Evolutionary conservation across 2,113 vertebrate genomes (phyloP), one percentile per base, ranked within the genome.

Genomic region (Triplophysa siluroides): DNA sequence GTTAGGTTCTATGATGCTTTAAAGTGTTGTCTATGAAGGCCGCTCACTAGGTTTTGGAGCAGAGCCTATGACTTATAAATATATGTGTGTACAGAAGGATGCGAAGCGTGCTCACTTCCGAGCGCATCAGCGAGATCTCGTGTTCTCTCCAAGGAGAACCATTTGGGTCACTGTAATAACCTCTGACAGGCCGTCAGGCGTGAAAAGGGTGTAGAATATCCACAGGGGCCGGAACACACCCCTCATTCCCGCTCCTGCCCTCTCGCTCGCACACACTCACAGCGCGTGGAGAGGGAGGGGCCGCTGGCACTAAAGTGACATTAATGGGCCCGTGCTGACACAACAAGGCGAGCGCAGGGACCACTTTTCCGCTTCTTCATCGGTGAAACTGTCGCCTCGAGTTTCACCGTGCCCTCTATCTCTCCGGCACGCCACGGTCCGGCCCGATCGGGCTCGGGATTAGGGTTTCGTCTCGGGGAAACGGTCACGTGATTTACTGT

Each of bases 271-370:
- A 41, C 81, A 86, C 78, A 71, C 75, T 43, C 88, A 86, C 87
- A 89, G 56, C 45, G 60, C 2, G 21, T 79, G 86, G 76, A 84
- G 88, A 85, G 88, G 88, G 89, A 89, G 88, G 88, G 88, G 88
- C 86, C 83, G 80, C 80, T 83, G 18, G 81, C 90, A 89, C 90
- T 91, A 91, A 93, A 92, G 87, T 93, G 93, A 94, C 93, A 93
- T 92, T 93, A 94, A 94, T 93, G 91, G 93, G 91, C 82, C 90
- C 91, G 75, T 90, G 90, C 93, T 93, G 93, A 93, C 91, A 92
- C 92, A 92, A 91, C 88, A 91, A 91, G 88, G 88, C 78, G 91
- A 88, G 91, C 88, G 78, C 81, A 41, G 92, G 93, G 92, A 91
- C 90, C 90, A 90, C 90, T 92, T 90, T 87, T 88, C 67, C 79